phyloP scores from a whole-genome alignment of 2,797 vertebrate genomes.

The Muscicapa striata region DNA sequence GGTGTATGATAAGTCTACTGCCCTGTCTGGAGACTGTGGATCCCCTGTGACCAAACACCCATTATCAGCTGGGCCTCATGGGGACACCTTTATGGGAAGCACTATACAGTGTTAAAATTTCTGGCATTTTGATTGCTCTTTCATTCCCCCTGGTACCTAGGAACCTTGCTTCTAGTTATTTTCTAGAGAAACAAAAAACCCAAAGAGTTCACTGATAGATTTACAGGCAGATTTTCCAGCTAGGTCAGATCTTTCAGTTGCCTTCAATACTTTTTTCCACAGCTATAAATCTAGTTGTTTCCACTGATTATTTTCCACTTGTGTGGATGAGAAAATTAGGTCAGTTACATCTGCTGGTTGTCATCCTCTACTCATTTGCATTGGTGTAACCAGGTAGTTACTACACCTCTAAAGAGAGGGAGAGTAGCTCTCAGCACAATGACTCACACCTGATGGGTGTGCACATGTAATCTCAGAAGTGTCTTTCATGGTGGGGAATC shows the following conservation, averaged over 20 bases:
- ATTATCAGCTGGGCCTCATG: background rate
- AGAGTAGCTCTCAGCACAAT: background rate
- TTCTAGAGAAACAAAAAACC: background rate
- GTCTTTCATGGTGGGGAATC: background rate
- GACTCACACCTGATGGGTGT: background rate
- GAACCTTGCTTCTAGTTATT: background rate
- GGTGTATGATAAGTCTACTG: background rate
- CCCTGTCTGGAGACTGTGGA: background rate
- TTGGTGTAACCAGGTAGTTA: background rate
- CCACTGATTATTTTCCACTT: background rate
- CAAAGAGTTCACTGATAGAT: background rate
- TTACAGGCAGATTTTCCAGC: background rate
- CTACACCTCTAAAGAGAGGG: background rate
- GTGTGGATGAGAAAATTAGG: background rate
- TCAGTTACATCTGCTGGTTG: background rate
- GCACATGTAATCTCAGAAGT: background rate
- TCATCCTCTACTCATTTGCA: background rate
- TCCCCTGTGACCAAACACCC: background rate
- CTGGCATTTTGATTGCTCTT: background rate
- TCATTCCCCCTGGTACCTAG: background rate
- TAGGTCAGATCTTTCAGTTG: background rate
- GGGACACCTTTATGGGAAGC: background rate
- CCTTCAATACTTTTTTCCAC: background rate
- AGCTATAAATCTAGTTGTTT: background rate
- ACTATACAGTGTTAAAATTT: background rate